These are phyloP conservation scores for Candoia aspera DNA, from an alignment of 2,113 vertebrate genomes.

Conservation along the genomic window DNA sequence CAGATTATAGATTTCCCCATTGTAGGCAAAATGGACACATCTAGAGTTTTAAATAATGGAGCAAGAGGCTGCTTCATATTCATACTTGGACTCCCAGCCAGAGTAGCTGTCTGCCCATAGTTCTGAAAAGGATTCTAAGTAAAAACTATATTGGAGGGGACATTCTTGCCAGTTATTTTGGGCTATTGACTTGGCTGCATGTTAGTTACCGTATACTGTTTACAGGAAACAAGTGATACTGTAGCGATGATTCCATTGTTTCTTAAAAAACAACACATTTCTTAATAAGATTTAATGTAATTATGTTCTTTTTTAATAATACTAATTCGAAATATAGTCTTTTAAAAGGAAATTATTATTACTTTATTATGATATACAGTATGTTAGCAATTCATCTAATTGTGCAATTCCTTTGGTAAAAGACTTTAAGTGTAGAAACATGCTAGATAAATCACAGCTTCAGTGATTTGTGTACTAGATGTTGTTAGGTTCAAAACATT, in stretches of 20 bases:
- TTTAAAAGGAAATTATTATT: background rate
- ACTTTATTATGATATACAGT: background rate
- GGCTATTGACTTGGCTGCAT: conserved; percentile 18
- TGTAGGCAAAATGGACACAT: background rate
- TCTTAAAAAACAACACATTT: conserved; percentile 3
- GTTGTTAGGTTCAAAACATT: background rate
- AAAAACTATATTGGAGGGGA: background rate
- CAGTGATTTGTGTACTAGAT: background rate
- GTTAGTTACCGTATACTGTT: background rate
- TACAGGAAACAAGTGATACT: background rate
- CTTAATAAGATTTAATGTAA: conserved; percentile 4
- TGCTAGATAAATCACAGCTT: conserved; percentile 4
- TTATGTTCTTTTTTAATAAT: background rate
- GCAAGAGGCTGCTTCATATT: background rate
- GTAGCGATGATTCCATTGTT: background rate
- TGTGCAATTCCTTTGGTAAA: background rate
- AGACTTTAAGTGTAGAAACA: background rate
- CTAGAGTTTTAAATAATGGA: background rate
- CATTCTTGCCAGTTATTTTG: conserved; percentile 27
- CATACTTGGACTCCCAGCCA: background rate
- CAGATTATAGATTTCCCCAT: background rate
- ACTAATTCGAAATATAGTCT: background rate
- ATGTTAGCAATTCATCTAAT: background rate
- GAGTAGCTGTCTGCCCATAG: too few relatives aligned
- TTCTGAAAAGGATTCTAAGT: background rate